A percentile compares a stretch with the other conserved stretches of the same genome.
Conservation (phyloP, 2,888 invertebrate species). For the Nemapogon koenigi region DNA sequence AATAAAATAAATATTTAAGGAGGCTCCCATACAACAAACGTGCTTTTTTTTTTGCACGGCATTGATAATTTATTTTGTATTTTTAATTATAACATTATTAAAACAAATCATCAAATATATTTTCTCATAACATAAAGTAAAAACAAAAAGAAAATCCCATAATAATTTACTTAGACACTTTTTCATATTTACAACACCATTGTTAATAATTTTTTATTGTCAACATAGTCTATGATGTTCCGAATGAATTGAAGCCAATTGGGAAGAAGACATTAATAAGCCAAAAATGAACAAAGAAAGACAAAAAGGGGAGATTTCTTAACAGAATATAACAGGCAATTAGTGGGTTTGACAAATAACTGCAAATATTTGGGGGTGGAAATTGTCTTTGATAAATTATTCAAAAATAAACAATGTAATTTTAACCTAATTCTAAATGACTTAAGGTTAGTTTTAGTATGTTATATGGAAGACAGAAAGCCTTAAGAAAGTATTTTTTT, state of each 20-base stretch:
- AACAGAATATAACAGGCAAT: conserved; percentile 36
- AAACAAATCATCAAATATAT: no score
- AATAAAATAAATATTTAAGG: no score
- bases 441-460: conserved; percentile 1
- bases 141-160: no score
- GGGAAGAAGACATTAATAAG: conserved; percentile 27
- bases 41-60: no score
- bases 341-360: conserved; percentile 47
- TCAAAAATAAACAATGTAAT: not conserved
- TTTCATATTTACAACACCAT: not conserved
- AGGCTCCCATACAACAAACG: no score
- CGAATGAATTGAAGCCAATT: not conserved
- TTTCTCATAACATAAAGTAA: no score
- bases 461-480: conserved; percentile 25
- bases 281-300: conserved; percentile 20
- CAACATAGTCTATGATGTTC: not conserved
- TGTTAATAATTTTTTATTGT: not conserved
- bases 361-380: conserved; percentile 32
- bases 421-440: not conserved
- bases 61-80: no score
- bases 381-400: conserved; percentile 13
- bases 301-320: conserved; percentile 7
- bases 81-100: no score
- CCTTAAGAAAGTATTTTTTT: conserved; percentile 35
- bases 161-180: no score